These are phyloP conservation scores for Rhingia campestris DNA, from an alignment of 2,888 invertebrate species.

Conservation along the genomic window DNA sequence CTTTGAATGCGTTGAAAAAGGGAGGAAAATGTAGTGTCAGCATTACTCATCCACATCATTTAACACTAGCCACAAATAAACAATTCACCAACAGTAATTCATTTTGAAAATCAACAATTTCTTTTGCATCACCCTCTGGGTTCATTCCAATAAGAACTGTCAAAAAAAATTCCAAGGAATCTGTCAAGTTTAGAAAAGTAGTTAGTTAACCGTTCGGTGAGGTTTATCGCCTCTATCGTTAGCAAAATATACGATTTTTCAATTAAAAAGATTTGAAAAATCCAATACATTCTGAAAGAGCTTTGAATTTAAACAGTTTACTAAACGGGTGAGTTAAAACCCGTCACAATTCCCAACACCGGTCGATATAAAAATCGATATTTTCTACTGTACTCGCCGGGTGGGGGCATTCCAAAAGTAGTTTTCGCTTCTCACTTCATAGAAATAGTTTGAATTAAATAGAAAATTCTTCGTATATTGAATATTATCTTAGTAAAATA, in stretches of 20 bases:
- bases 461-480: neutral
- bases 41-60: neutral
- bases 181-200: slow-evolving; percentile 52
- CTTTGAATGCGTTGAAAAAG: no score
- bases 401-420: slow-evolving; percentile 17
- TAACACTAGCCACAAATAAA: neutral
- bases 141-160: slow-evolving; percentile 23
- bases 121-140: slow-evolving; percentile 31
- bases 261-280: slow-evolving; percentile 50
- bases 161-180: slow-evolving; percentile 33
- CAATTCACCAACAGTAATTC: neutral
- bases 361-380: slow-evolving; percentile 50
- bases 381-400: slow-evolving; percentile 42
- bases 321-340: slow-evolving; percentile 29
- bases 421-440: neutral
- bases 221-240: slow-evolving; percentile 26
- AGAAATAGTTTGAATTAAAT: neutral
- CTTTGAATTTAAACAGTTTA: neutral
- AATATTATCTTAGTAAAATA: neutral
- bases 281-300: slow-evolving; percentile 14
- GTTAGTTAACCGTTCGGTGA: slow-evolving; percentile 59
- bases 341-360: neutral
- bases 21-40: no score
- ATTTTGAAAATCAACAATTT: neutral
- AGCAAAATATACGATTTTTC: slow-evolving; percentile 48